Evolutionary conservation across 1,140 invertebrate genomes (phyloP), one percentile per base, ranked within the genome.

Genomic region (Gonatopus flavifemur): DNA sequence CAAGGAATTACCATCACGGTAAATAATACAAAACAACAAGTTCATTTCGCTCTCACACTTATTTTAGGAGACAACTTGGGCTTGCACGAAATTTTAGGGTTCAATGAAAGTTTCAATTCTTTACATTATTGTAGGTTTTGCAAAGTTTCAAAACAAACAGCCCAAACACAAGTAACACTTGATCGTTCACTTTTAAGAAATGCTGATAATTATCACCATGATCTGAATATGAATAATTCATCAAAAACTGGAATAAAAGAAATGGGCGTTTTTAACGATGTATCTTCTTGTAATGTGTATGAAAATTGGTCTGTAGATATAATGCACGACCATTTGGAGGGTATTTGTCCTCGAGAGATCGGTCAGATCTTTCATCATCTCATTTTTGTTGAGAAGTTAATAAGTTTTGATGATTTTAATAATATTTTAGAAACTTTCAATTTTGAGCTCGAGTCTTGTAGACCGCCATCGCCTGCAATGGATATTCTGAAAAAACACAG

Each of bases 251-350:
- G 68, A 21, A 58, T 76, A 16, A 68, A 69, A 57, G 57, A 64
- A 56, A 40, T 35, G 32, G 74, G 66, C 50, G 38, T 69, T 40
- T 76, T 66, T 43, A 52, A 72, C 42, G 19, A 35, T 7, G 19
- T 74, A n/a, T 37, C 35, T 15, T 48, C 56, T 54, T 74, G 69
- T 60, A 55, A 73, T 57, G 57, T 72, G 20, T 60, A 56, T 38
- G 44, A 67, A 37, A 75, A 77, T 54, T 56, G 61, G 32, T 55
- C 58, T 24, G 62, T 68, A 20, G 70, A 77, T 54, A 33, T 72
- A 65, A 51, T n/a, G n/a, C n/a, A n/a, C n/a, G n/a, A n/a, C n/a
- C n/a, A n/a, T n/a, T n/a, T n/a, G n/a, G n/a, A n/a, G n/a, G n/a
- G n/a, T n/a, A n/a, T n/a, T n/a, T n/a, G n/a, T n/a, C n/a, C n/a